These are phyloP conservation scores for Acipenser oxyrinchus DNA, from an alignment of 2,797 vertebrate genomes.

Conservation along the genomic window DNA sequence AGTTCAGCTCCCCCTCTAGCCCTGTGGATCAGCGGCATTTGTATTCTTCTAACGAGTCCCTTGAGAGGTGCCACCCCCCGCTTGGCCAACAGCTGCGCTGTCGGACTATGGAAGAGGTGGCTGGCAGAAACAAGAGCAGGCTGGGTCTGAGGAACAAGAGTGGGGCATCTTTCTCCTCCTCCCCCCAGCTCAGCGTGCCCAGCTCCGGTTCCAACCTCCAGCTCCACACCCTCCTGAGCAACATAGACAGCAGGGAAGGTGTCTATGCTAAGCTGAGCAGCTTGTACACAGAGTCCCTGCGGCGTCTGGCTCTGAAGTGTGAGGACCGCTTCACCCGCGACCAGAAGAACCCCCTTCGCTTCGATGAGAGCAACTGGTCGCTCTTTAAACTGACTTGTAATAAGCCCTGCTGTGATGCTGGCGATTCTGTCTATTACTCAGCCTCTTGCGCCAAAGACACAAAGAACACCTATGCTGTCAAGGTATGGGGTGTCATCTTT, in stretches of 20 bases:
- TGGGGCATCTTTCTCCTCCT: conserved; percentile 64
- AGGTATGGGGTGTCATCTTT: conserved; percentile 54
- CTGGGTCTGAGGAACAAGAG: conserved; percentile 54
- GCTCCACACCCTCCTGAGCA: conserved; percentile 83
- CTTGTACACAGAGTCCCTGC: conserved; percentile 85
- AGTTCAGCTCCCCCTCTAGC: conserved; percentile 47
- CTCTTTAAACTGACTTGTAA: conserved; percentile 89
- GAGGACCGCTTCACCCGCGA: conserved; percentile 85
- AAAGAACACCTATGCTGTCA: conserved; percentile 81
- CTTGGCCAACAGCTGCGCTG: conserved; percentile 36
- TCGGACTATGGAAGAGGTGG: conserved; percentile 50
- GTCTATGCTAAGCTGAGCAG: conserved; percentile 84
- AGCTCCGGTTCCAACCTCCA: conserved; percentile 69
- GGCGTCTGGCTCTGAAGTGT: conserved; percentile 81
- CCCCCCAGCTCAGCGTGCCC: conserved; percentile 69
- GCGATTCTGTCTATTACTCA: conserved; percentile 91
- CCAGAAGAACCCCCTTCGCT: conserved; percentile 76
- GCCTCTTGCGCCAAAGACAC: conserved; percentile 87
- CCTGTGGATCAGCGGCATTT: conserved; percentile 44
- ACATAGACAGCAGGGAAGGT: conserved; percentile 86
- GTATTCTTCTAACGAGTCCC: conserved; percentile 71
- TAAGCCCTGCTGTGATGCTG: conserved; percentile 80
- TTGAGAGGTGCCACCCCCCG: conserved; percentile 60
- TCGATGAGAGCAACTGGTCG: conserved; percentile 92
- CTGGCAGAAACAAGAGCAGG: conserved; percentile 40